phyloP scores from a whole-genome alignment of 2,888 invertebrate species.

The Chloromyia formosa region DNA sequence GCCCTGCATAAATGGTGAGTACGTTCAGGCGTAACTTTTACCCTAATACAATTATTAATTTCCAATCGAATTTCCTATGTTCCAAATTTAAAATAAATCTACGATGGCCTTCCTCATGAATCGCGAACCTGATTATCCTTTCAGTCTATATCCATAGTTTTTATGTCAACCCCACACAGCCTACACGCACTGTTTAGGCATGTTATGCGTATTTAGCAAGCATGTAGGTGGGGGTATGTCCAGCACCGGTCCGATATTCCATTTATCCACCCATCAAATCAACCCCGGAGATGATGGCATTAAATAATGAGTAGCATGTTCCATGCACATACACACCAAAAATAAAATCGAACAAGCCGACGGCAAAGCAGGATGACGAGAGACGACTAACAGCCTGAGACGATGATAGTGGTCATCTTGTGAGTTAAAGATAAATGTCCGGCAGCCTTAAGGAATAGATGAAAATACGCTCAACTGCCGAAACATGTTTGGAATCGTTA shows the following conservation, averaged over 20 bases:
- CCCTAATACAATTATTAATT: too few relatives aligned
- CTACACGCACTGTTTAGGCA: too few relatives aligned
- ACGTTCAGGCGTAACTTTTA: too few relatives aligned
- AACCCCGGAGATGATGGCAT: slow-evolving; percentile 42
- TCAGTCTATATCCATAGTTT: too few relatives aligned
- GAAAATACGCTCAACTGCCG: slow-evolving; percentile 40
- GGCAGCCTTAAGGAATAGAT: slow-evolving; percentile 38
- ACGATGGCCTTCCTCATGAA: too few relatives aligned
- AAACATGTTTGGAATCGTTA: slow-evolving; percentile 41
- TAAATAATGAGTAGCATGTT: slow-evolving; percentile 50
- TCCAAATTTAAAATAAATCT: too few relatives aligned
- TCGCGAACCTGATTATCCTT: too few relatives aligned
- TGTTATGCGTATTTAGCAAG: too few relatives aligned
- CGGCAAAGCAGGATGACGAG: background rate
- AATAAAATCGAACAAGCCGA: slow-evolving; percentile 19
- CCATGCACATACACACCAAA: background rate
- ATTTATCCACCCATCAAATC: slow-evolving; percentile 33
- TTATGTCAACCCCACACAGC: too few relatives aligned
- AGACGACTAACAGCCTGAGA: slow-evolving; percentile 31
- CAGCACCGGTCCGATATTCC: background rate
- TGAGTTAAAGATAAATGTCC: slow-evolving; percentile 40
- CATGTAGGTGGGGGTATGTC: too few relatives aligned
- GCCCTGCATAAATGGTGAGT: too few relatives aligned
- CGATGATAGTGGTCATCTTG: slow-evolving; percentile 38
- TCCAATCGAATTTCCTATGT: too few relatives aligned